phyloP scores from a whole-genome alignment of 2,888 invertebrate genomes.

The Chalcis sispes region DNA sequence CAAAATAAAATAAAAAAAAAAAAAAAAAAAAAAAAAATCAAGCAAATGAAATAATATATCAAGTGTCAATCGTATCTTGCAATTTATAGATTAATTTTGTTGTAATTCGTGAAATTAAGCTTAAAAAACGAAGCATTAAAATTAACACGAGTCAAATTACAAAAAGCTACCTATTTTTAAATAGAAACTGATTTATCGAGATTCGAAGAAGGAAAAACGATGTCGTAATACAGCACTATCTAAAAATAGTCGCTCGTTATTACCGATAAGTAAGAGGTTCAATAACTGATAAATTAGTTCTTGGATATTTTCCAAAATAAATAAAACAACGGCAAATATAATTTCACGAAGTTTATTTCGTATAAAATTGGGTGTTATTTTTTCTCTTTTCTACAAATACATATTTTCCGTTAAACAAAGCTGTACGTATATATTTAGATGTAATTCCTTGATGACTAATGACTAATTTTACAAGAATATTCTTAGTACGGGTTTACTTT shows the following conservation, averaged over 20 bases:
- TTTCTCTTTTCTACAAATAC: neutral
- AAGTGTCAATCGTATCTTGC: no score
- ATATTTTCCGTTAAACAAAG: slow-evolving; percentile 10
- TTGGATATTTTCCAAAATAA: slow-evolving; percentile 36
- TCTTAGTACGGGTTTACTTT: neutral
- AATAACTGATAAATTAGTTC: slow-evolving; percentile 23
- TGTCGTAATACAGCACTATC: neutral
- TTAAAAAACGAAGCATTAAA: neutral
- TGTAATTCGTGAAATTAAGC: no score
- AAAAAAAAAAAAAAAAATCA: no score
- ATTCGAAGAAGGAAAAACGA: neutral
- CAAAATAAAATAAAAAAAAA: no score
- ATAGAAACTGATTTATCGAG: slow-evolving; percentile 1
- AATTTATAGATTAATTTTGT: no score
- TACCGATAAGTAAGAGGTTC: neutral
- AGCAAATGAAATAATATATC: no score
- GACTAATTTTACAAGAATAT: neutral
- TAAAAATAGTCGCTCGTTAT: slow-evolving; percentile 22
- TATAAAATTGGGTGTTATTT: neutral
- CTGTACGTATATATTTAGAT: slow-evolving; percentile 3
- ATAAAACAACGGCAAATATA: slow-evolving; percentile 18
- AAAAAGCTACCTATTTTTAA: slow-evolving; percentile 5
- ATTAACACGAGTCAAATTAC: neutral
- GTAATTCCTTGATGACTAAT: slow-evolving; percentile 4
- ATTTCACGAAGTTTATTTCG: slow-evolving; percentile 1